Conservation (phyloP, 2,888 invertebrate species). For the Sarcophaga subvicina region DNA sequence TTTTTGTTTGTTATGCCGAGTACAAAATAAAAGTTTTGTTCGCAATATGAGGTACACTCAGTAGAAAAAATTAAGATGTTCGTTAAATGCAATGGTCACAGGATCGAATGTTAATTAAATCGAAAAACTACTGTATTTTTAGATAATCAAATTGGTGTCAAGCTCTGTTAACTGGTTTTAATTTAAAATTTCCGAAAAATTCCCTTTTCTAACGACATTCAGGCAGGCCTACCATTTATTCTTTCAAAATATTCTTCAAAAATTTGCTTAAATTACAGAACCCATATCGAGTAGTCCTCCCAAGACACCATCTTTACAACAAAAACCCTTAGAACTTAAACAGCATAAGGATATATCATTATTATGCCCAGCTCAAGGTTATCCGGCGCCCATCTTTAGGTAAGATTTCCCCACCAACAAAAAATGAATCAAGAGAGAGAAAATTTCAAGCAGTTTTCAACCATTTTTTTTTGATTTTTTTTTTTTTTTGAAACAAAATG, state of each 20-base stretch:
- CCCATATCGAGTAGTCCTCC: constrained; percentile 82
- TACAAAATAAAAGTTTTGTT: no score
- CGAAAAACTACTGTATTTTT: no score
- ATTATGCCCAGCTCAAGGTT: constrained; percentile 89
- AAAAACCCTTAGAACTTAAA: constrained; percentile 78
- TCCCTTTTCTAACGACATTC: not conserved
- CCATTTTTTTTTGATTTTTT: no score
- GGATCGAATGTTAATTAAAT: no score
- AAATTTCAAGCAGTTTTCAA: constrained; percentile 51
- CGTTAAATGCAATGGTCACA: no score
- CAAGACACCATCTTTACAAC: constrained; percentile 81
- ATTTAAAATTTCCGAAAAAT: not conserved
- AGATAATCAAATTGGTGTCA: not conserved
- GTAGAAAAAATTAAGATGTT: no score
- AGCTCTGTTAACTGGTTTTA: not conserved
- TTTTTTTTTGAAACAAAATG: not conserved
- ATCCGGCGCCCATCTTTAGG: constrained; percentile 89
- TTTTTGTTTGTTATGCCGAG: no score
- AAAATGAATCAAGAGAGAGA: no score
- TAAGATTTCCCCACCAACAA: constrained; percentile 75
- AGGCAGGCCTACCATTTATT: not conserved
- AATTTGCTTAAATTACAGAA: constrained; percentile 48
- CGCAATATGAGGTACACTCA: no score
- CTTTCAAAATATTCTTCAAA: not conserved
- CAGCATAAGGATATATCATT: constrained; percentile 79